These are phyloP conservation scores for Vimba vimba DNA, from an alignment of 2,113 vertebrate species.

Conservation along the genomic window DNA sequence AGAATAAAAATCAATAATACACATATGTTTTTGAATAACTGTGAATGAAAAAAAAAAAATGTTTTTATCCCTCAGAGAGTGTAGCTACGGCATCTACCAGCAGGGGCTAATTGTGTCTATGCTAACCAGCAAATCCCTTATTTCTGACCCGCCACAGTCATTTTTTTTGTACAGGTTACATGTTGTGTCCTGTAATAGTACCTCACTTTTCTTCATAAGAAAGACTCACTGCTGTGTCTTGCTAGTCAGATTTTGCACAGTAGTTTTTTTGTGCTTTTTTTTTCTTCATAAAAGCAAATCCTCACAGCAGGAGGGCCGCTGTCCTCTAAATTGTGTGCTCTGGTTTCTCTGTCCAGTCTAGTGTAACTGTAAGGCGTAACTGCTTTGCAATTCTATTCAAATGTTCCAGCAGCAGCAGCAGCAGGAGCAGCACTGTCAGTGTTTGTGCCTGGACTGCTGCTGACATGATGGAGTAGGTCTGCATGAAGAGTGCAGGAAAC, in stretches of 20 bases:
- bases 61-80: neutral
- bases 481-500: slow-evolving; percentile 47
- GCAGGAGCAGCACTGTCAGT: slow-evolving; percentile 28
- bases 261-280: neutral
- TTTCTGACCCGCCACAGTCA: neutral
- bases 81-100: neutral
- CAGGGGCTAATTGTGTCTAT: neutral
- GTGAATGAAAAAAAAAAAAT: neutral
- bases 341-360: slow-evolving; percentile 35
- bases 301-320: slow-evolving; percentile 13
- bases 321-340: slow-evolving; percentile 29
- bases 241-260: slow-evolving; percentile 14
- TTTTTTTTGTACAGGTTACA: neutral
- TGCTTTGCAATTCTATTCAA: slow-evolving; percentile 56
- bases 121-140: neutral
- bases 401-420: slow-evolving; percentile 31
- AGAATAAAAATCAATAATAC: neutral
- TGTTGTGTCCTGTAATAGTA: neutral
- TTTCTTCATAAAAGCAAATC: slow-evolving; percentile 25
- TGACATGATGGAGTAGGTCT: slow-evolving; percentile 52
- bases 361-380: slow-evolving; percentile 41
- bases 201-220: neutral
- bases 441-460: slow-evolving; percentile 36
- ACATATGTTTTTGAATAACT: neutral
- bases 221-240: neutral